These are phyloP conservation scores for Callaeas wilsoni DNA, from an alignment of 2,113 vertebrate species.

Conservation along the genomic window DNA sequence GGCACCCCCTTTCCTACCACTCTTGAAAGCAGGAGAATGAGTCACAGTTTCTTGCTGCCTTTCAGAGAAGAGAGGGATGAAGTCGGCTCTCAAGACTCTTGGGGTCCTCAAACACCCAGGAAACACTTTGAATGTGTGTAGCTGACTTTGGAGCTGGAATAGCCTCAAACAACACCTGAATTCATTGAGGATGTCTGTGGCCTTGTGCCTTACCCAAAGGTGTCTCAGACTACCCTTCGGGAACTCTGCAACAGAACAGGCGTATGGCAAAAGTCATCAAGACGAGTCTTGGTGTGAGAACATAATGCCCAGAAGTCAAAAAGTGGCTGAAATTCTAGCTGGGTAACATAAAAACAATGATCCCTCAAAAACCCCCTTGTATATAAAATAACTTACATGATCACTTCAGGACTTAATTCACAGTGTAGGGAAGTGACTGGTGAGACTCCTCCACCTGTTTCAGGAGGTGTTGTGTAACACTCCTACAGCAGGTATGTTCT, in stretches of 20 bases:
- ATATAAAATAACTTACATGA: not conserved
- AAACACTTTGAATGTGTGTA: not conserved
- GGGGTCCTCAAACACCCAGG: not conserved
- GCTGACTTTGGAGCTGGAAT: not conserved
- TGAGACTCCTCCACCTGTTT: not conserved
- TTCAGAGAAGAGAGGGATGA: not conserved
- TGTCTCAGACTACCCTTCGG: not conserved
- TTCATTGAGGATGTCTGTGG: not conserved
- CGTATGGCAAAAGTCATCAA: not conserved
- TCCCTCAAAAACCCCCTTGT: not conserved
- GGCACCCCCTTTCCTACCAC: not conserved
- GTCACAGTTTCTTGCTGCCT: not conserved
- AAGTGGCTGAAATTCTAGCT: not conserved
- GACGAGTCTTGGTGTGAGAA: not conserved
- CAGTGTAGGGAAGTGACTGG: not conserved
- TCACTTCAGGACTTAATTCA: not conserved
- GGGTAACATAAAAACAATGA: not conserved
- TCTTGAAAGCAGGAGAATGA: not conserved
- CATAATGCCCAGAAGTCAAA: not conserved
- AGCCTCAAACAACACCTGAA: not conserved
- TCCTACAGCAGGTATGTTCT: not conserved
- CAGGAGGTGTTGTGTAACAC: not conserved
- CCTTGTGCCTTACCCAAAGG: not conserved
- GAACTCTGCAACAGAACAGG: not conserved
- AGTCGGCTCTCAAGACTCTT: not conserved